A percentile compares a stretch with the other conserved stretches of the same genome.
Conservation (phyloP, 2,113 vertebrate species). For the Columbina picui region DNA sequence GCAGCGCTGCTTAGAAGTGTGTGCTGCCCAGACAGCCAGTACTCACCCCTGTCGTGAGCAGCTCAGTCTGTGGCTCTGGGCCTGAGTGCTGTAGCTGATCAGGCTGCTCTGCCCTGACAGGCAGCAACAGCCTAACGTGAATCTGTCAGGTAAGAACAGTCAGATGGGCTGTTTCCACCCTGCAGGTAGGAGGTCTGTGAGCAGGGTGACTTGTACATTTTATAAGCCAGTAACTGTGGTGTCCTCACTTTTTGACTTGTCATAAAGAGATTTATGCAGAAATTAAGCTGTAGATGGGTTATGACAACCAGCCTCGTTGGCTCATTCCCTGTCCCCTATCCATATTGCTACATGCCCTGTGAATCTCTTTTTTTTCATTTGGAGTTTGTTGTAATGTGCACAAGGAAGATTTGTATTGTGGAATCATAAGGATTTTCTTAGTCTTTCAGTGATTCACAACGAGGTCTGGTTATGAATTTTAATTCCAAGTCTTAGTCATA, state of each 20-base stretch:
- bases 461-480: not conserved
- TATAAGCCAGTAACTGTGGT: not conserved
- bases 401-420: not conserved
- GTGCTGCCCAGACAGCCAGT: not conserved
- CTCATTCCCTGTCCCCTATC: not conserved
- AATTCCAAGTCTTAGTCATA: not conserved
- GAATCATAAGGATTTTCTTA: not conserved
- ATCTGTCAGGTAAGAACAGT: not conserved
- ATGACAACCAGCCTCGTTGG: not conserved
- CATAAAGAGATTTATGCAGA: not conserved
- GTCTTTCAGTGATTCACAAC: not conserved
- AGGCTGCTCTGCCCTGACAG: not conserved
- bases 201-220: not conserved
- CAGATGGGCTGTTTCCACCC: not conserved
- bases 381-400: not conserved
- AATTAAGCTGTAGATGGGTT: not conserved
- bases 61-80: not conserved
- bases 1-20: not conserved
- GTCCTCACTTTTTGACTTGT: not conserved
- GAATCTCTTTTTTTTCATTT: not conserved
- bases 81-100: not conserved
- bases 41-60: not conserved
- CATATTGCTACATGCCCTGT: not conserved
- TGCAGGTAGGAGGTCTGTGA: not conserved
- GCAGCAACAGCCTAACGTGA: not conserved